Evolutionary conservation across 2,888 invertebrate genomes (phyloP).

Genomic region (Sisyra terminalis): DNA sequence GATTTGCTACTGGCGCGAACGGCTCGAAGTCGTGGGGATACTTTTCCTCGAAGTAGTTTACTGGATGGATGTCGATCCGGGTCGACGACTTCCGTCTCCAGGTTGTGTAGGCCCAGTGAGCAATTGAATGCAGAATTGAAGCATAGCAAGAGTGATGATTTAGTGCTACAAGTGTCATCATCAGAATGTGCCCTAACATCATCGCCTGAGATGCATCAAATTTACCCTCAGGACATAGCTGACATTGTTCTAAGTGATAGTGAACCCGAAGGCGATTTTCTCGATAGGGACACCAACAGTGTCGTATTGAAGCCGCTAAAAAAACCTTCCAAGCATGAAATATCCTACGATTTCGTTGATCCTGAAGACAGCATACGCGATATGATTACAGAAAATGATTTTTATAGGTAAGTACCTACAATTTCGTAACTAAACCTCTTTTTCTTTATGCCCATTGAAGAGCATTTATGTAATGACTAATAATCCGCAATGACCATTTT

Average conservation of each 20-base stretch:
- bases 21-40: conserved; percentile 23
- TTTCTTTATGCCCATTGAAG: background rate
- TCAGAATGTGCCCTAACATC: conserved; percentile 20
- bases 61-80: conserved; percentile 24
- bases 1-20: conserved; percentile 24
- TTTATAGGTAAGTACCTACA: conserved; percentile 31
- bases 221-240: conserved; percentile 25
- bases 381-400: conserved; percentile 43
- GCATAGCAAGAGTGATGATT: conserved; percentile 33
- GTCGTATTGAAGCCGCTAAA: conserved; percentile 15
- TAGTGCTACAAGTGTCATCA: conserved; percentile 27
- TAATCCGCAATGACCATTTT: background rate
- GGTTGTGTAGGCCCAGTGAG: conserved; percentile 21
- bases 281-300: conserved; percentile 15
- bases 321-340: conserved; percentile 21
- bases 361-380: conserved; percentile 45
- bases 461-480: background rate
- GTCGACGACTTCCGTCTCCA: conserved; percentile 9
- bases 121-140: conserved; percentile 28
- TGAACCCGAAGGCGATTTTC: conserved; percentile 20
- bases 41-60: conserved; percentile 25
- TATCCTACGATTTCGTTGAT: conserved; percentile 35
- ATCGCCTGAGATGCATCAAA: conserved; percentile 27
- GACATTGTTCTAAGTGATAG: conserved; percentile 20
- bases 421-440: background rate